These are phyloP conservation scores for Pangasius macronema DNA, from an alignment of 2,797 vertebrate genomes.

Conservation along the genomic window DNA sequence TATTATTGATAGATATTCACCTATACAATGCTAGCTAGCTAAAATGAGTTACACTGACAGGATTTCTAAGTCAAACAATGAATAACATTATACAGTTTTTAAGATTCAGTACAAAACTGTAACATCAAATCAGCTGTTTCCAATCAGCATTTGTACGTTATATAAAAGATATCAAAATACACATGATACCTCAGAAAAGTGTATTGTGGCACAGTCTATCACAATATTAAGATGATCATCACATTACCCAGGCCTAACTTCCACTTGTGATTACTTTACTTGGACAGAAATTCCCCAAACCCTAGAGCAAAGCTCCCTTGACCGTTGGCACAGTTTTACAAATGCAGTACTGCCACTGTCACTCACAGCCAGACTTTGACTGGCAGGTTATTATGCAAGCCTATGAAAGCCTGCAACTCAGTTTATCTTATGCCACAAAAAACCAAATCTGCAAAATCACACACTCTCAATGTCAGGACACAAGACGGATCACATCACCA, in stretches of 20 bases:
- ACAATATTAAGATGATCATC: neutral
- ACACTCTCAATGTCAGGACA: neutral
- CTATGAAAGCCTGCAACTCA: conserved; percentile 4
- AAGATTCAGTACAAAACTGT: neutral
- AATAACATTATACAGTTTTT: neutral
- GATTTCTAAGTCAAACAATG: neutral
- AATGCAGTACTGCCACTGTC: neutral
- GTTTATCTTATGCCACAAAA: neutral
- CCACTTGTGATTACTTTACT: neutral
- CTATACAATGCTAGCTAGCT: neutral
- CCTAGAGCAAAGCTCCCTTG: conserved; percentile 24
- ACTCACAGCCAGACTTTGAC: conserved; percentile 24
- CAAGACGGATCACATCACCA: conserved; percentile 36
- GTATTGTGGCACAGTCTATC: too few species aligned
- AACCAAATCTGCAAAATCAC: neutral
- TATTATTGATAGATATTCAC: neutral
- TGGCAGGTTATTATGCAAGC: conserved; percentile 34
- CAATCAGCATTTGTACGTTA: neutral
- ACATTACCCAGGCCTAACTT: neutral
- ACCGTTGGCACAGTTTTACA: neutral
- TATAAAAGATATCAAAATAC: neutral
- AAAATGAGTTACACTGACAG: neutral
- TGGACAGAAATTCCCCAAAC: conserved; percentile 14
- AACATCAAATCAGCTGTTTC: neutral
- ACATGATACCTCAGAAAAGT: neutral